phyloP scores from a whole-genome alignment of 2,888 invertebrate genomes.

The Xylota sylvarum region DNA sequence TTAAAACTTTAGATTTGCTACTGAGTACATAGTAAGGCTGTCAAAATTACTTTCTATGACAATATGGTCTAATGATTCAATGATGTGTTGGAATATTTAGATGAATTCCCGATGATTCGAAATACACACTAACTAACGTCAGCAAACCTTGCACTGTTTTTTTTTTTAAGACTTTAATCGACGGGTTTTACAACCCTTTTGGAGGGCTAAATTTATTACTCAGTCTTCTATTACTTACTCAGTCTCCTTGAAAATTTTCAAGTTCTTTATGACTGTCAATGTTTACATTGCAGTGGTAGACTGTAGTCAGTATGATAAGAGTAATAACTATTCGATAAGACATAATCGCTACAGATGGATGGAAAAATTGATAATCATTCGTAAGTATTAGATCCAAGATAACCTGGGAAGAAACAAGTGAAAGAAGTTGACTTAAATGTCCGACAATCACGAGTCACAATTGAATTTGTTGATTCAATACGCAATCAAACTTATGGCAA shows the following conservation, averaged over 20 bases:
- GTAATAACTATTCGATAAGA: constrained; percentile 18
- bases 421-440: neutral
- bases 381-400: neutral
- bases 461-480: neutral
- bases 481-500: too few relatives aligned
- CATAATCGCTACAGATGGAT: constrained; percentile 6
- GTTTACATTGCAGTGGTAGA: constrained; percentile 28
- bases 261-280: constrained; percentile 16
- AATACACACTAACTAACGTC: too few relatives aligned
- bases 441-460: neutral
- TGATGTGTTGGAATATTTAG: too few relatives aligned
- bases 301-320: constrained; percentile 28
- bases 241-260: constrained; percentile 7
- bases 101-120: neutral
- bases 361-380: neutral
- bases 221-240: constrained; percentile 3
- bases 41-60: too few relatives aligned
- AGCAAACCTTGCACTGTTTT: neutral
- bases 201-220: neutral
- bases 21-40: too few relatives aligned
- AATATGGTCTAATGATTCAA: too few relatives aligned
- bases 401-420: neutral
- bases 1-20: neutral
- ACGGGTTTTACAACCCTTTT: neutral
- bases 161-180: neutral